These are phyloP conservation scores for Pithys albifrons DNA, from an alignment of 2,113 vertebrate species.

Conservation along the genomic window DNA sequence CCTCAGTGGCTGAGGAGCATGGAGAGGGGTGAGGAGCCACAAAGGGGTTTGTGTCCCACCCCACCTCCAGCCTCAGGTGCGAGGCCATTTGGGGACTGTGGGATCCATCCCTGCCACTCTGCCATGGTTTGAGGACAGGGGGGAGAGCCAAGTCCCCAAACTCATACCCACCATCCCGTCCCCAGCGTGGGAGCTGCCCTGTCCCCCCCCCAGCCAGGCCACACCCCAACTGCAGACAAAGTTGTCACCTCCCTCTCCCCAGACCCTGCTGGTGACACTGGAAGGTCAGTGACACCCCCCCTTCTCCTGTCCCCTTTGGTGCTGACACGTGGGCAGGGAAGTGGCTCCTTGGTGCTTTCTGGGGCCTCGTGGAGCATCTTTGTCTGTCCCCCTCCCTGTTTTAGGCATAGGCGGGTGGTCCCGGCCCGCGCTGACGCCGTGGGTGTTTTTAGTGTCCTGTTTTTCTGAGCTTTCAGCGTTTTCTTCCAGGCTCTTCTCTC, in stretches of 20 bases:
- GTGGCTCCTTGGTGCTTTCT: not conserved
- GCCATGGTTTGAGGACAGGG: not conserved
- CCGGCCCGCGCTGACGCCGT: not conserved
- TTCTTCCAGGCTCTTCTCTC: not conserved
- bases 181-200: not conserved
- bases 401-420: not conserved
- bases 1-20: not conserved
- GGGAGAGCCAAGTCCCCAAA: not conserved
- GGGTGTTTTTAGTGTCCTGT: not conserved
- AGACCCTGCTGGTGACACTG: not conserved
- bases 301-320: not conserved
- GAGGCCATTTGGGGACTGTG: accelerated
- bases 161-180: not conserved
- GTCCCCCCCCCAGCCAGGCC: not conserved
- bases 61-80: accelerated
- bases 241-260: not conserved
- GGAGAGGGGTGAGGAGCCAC: not conserved
- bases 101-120: not conserved
- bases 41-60: not conserved
- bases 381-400: not conserved
- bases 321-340: not conserved
- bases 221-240: not conserved
- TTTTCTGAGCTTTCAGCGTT: not conserved
- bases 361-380: not conserved
- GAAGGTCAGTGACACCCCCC: not conserved